A percentile compares a stretch with the other conserved stretches of the same genome.
These are phyloP conservation scores for Piscicola geometra DNA, from an alignment of 2,888 invertebrate species.

Conservation along the genomic window DNA sequence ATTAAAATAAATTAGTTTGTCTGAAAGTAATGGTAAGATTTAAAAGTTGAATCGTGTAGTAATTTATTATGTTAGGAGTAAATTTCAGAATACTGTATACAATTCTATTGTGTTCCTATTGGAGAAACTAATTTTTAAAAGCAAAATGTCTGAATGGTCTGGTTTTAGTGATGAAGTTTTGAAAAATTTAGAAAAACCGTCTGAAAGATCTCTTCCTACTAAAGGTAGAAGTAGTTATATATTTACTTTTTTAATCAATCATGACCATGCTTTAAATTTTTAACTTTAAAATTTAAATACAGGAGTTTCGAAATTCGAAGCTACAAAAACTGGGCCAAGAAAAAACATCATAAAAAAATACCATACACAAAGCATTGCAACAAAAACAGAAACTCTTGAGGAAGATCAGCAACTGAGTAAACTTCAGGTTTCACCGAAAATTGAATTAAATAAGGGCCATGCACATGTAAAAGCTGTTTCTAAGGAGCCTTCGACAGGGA, in stretches of 20 bases:
- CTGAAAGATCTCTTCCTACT: background rate
- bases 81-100: too few species aligned
- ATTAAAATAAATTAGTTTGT: too few species aligned
- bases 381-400: background rate
- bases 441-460: background rate
- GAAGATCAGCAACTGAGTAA: background rate
- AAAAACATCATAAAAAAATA: background rate
- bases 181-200: background rate
- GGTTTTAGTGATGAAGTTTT: slow-evolving; percentile 1
- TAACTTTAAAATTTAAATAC: too few species aligned
- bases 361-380: background rate
- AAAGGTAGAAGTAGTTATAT: background rate
- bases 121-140: too few species aligned
- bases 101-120: too few species aligned
- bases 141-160: background rate
- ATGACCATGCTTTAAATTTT: too few species aligned
- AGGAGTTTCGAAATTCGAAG: too few species aligned
- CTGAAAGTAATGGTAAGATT: too few species aligned
- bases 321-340: background rate
- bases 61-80: too few species aligned
- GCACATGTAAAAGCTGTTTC: background rate
- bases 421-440: background rate
- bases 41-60: too few species aligned
- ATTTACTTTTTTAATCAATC: too few species aligned
- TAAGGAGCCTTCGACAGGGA: background rate